These are phyloP conservation scores for Charadrius vociferus DNA, from an alignment of 2,113 vertebrate genomes.

Conservation along the genomic window DNA sequence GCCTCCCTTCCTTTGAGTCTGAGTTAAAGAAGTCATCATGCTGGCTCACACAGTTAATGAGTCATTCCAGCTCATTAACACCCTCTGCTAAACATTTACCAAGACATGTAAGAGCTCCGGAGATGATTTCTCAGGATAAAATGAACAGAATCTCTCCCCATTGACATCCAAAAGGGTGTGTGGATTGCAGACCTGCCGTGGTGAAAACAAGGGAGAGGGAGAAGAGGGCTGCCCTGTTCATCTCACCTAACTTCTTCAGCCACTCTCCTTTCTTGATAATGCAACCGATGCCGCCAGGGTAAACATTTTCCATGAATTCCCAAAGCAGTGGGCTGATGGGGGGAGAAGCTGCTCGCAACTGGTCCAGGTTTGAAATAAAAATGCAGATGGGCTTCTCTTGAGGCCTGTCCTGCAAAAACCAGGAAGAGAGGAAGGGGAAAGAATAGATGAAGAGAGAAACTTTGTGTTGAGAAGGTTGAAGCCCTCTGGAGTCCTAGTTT, in stretches of 20 bases:
- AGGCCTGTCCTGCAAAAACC: slow-evolving; percentile 81
- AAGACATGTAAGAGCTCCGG: not conserved
- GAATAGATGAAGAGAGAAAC: not conserved
- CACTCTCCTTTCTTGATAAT: slow-evolving; percentile 89
- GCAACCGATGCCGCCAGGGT: slow-evolving; percentile 89
- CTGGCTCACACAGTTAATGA: not conserved
- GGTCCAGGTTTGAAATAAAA: slow-evolving; percentile 88
- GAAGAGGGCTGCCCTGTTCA: not conserved
- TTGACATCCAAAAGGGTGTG: not conserved
- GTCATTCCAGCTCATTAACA: not conserved
- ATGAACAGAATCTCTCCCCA: not conserved
- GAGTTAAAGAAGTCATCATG: not conserved
- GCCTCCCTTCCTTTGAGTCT: not conserved
- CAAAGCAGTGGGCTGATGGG: slow-evolving; percentile 88
- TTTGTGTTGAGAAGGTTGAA: fast-evolving
- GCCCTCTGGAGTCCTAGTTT: not conserved
- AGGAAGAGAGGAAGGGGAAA: not conserved
- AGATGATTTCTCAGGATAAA: not conserved
- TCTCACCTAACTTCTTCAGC: slow-evolving; percentile 83
- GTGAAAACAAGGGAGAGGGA: not conserved
- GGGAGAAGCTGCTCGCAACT: slow-evolving; percentile 81
- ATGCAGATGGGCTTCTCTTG: slow-evolving; percentile 90
- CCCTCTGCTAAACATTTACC: not conserved
- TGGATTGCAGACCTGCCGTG: not conserved
- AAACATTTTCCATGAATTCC: slow-evolving; percentile 90